Evolutionary conservation across 2,888 invertebrate genomes (phyloP).

Genomic region (Micoletzkya japonica): DNA sequence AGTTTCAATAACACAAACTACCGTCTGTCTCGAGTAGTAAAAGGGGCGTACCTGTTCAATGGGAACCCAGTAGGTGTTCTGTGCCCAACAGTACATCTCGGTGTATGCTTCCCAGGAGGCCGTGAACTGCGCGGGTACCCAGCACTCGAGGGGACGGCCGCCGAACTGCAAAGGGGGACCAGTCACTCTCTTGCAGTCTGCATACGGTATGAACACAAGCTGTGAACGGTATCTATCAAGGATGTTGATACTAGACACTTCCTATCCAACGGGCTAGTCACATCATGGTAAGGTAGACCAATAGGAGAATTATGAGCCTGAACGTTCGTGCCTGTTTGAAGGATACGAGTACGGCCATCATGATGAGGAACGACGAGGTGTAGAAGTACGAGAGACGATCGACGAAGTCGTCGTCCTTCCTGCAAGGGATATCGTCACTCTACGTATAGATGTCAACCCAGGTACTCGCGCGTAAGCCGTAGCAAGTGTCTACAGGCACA

Average conservation of each 20-base stretch:
- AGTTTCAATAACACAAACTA: background rate
- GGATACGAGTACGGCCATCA: conserved; percentile 64
- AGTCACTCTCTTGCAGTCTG: no score
- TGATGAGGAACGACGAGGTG: conserved; percentile 63
- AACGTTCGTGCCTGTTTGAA: conserved; percentile 56
- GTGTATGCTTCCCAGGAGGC: conserved; percentile 69
- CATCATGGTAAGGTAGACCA: no score
- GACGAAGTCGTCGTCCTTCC: conserved; percentile 63
- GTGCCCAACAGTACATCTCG: conserved; percentile 69
- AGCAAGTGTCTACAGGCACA: no score
- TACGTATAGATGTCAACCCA: no score
- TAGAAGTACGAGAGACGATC: conserved; percentile 63
- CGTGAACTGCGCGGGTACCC: conserved; percentile 68
- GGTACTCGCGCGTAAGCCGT: no score
- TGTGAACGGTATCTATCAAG: no score
- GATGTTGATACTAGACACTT: no score
- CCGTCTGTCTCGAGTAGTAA: conserved; percentile 5
- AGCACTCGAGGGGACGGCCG: conserved; percentile 62
- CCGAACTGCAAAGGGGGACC: conserved; percentile 52
- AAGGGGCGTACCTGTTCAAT: conserved; percentile 53
- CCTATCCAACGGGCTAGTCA: no score
- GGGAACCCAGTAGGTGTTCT: conserved; percentile 68
- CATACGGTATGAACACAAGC: no score
- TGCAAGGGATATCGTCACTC: conserved; percentile 17
- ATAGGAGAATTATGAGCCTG: background rate